Base-by-base conservation (phyloP, 2,888 invertebrate genomes). In the Harpalus rubripes region DNA sequence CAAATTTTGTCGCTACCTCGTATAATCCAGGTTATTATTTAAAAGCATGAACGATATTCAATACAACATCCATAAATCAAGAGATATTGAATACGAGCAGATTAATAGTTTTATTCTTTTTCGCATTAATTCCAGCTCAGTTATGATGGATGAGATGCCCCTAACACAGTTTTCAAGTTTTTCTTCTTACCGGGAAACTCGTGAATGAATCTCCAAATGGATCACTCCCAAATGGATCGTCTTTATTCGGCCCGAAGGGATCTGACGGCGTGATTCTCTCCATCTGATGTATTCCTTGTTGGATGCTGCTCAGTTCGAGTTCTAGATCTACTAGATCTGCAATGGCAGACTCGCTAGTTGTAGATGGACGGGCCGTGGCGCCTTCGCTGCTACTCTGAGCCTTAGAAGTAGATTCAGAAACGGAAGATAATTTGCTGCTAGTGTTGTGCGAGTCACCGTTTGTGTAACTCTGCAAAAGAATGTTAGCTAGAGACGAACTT, bases 321-420 rank as follows among this genome's bases (percentile, higher is more conserved):
- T 97, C 97, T 87, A 97, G 92, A 91, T 97, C 97, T 15, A 98
- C 95, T 86, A 98, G 92, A 92, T 97, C 97, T 0, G 97, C 97
- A 52, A 97, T 96, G 26, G 95, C 95, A n/a, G 93, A 94, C 74
- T 92, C 92, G 0, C 91, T 90, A 1, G 92, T 88, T 39, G 87
- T 86, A 61, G 87, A 86, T 85, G 85, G 87, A 84, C 56, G 78
- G 65, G 80, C 86, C 41, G 80, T 16, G 32, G 79, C 74, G 26
- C 85, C 81, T 41, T 85, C 85, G 26, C 79, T 52, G n/a, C 59
- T 84, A 15, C 84, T 84, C 7, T 85, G 85, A 16, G 79, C 81
- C 26, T 83, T 85, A 10, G 86, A 85, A 91, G 0, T 89, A 81
- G 6, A 89, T 81, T 1, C 89, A 85, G 1, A 89, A 86, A 63